Percentiles rank a stretch among this genome's conserved stretches.
Evolutionary conservation across 2,888 invertebrate species (phyloP).

Genomic region (Coelopa pilipes): DNA sequence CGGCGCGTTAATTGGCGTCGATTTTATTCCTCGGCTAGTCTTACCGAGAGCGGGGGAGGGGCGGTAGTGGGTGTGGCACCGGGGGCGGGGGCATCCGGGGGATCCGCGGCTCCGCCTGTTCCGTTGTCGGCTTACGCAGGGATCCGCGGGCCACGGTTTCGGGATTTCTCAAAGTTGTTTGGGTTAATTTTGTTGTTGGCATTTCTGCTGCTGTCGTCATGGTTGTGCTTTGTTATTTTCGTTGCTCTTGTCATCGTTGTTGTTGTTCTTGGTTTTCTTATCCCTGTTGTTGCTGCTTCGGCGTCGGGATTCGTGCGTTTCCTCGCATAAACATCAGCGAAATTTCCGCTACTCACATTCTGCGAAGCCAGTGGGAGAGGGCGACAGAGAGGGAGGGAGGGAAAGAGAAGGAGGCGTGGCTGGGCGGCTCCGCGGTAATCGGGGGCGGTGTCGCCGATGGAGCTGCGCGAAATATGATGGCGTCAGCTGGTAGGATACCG

Average conservation of each 20-base stretch:
- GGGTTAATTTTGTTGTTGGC: no score
- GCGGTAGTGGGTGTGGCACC: no score
- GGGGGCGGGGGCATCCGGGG: neutral
- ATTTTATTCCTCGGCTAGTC: conserved; percentile 47
- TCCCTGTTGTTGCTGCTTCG: conserved; percentile 4
- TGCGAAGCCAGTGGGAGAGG: no score
- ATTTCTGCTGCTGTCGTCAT: neutral
- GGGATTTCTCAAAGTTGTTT: no score
- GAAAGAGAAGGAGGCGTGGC: no score
- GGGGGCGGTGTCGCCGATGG: no score
- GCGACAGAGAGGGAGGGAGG: no score
- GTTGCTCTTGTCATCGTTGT: conserved; percentile 28
- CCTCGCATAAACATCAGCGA: conserved; percentile 15
- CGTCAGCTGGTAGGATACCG: conserved; percentile 35
- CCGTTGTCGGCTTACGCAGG: no score
- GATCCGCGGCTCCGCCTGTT: no score
- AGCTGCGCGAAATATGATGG: conserved; percentile 37
- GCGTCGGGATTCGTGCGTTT: conserved; percentile 17
- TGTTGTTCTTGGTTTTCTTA: no score
- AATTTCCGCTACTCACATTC: neutral
- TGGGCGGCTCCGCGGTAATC: no score
- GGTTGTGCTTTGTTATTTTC: neutral
- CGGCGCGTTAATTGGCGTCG: conserved; percentile 56
- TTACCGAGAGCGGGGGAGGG: neutral
- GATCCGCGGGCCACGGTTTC: no score